These are phyloP conservation scores for Pycnomerus fuliginosus DNA, from an alignment of 2,888 invertebrate genomes.

Conservation along the genomic window DNA sequence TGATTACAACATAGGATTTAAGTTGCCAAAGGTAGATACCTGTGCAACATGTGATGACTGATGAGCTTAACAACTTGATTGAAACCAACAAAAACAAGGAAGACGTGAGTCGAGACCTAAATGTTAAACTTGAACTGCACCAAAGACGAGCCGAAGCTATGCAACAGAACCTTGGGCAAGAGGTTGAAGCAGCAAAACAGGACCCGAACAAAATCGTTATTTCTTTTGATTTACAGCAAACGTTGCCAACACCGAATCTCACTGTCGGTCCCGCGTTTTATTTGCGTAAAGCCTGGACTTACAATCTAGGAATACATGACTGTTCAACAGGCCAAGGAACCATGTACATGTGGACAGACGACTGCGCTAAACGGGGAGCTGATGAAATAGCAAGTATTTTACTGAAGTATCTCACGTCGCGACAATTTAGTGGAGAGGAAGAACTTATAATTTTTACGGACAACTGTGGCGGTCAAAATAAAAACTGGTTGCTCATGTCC, in stretches of 20 bases:
- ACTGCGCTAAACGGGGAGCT: background rate
- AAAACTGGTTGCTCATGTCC: slow-evolving; percentile 15
- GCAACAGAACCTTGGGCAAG: no score
- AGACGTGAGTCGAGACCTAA: background rate
- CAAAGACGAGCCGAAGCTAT: background rate
- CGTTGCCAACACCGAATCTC: no score
- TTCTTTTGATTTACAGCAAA: no score
- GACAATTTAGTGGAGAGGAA: no score
- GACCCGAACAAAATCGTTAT: no score
- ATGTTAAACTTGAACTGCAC: background rate
- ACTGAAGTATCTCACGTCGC: background rate
- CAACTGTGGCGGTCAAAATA: slow-evolving; percentile 20
- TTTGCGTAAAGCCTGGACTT: background rate
- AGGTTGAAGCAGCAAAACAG: no score
- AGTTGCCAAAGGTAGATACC: background rate
- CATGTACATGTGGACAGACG: background rate
- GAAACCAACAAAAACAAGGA: background rate
- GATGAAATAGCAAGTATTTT: background rate
- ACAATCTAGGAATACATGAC: background rate
- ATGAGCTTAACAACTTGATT: background rate
- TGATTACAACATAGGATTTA: background rate
- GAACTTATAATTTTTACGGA: slow-evolving; percentile 2
- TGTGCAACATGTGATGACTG: background rate
- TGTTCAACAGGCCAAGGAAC: background rate
- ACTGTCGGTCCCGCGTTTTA: background rate